Evolutionary conservation across 1,140 invertebrate genomes (phyloP), one percentile per base, ranked within the genome.

Genomic region (Whitmania pigra): DNA sequence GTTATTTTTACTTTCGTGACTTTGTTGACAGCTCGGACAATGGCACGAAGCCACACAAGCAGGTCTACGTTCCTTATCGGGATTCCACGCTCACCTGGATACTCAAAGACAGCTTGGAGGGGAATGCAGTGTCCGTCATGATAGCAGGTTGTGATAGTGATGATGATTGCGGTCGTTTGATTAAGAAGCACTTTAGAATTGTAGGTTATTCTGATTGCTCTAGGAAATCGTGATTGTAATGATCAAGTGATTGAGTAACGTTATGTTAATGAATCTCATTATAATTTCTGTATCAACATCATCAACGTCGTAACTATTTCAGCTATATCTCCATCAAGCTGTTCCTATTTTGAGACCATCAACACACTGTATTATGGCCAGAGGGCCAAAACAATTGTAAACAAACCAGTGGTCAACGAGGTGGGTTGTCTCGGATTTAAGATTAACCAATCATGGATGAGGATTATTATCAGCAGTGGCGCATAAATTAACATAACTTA

Each of bases 381-480:
- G 53, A 29, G 75, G 53, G 75, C 75, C 18, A 91, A 92, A 79
- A 92, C 92, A 78, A 93, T 94, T 69, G 90, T 93, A 78, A 93
- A 93, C 79, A 91, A 91, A 78, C 91, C 91, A 0, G 91, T 89
- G 7, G 90, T 93, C 72, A 93, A 94, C 80, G 91, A 93, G 74
- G 80, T 92, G 20, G 13, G 69, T 49, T 36, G 36, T 25, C 40
- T 88, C 89, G 15, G 87, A 89, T 80, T 87, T 89, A 79, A 89
- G 88, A 49, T 71, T 69, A 17, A 4, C 43, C 11, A n/a, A 63
- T 63, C 22, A 63, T 11, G 13, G 15, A 49, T 49, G 9, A 49
- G 9, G 43, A 11, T 49, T 15, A 49, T 49, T 1, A 15, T 49
- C 9, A 49, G 11, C 9, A 49, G 40, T 11, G 43, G 53, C 6